Base-by-base conservation (phyloP, 2,888 invertebrate species). In the Anthrax anthrax region DNA sequence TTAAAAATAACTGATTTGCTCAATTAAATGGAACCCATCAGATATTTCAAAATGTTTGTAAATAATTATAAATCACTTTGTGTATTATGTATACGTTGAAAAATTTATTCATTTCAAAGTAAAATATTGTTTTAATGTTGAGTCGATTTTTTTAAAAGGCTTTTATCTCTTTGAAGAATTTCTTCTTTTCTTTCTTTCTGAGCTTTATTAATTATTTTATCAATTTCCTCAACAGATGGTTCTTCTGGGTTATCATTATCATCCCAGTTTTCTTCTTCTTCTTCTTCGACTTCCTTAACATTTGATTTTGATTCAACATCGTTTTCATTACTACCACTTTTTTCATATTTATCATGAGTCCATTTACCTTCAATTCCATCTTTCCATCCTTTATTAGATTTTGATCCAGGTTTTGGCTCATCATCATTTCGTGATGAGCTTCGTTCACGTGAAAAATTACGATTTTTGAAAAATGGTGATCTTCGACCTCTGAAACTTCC, bases 141-240 rank as follows among this genome's bases (percentile, higher is more conserved):
- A 40, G 50, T 43, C 17, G 50, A 50, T 48, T 62, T 63, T 45
- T 71, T 72, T 36, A 71, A 56, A 47, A 70, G 63, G 52, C 70
- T 67, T 57, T 71, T 74, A 56, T 73, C 73, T 50, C 72, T 62
- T 52, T 73, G 72, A 29, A 73, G 58, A 62, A 74, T 73, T 50
- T 74, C 74, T 53, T 74, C 73, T 54, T 74, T 75, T 47, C 74
- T 73, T 52, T 74, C 73, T 54, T 72, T 73, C 59, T 75, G 75
- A 13, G 72, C 71, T 56, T 74, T 73, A 54, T 64, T 71, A 38
- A 75, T 63, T 55, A 74, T 72, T 56, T 73, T 72, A 57, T 76
- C 74, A 59, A 75, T 74, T 55, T 75, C 75, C 49, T 74, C 74
- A 43, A 73, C 54, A 55, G 70, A 59, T 13, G 62, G 62, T 3